Conservation (phyloP, 2,888 invertebrate species). For the Tenthredo scrophulariae region DNA sequence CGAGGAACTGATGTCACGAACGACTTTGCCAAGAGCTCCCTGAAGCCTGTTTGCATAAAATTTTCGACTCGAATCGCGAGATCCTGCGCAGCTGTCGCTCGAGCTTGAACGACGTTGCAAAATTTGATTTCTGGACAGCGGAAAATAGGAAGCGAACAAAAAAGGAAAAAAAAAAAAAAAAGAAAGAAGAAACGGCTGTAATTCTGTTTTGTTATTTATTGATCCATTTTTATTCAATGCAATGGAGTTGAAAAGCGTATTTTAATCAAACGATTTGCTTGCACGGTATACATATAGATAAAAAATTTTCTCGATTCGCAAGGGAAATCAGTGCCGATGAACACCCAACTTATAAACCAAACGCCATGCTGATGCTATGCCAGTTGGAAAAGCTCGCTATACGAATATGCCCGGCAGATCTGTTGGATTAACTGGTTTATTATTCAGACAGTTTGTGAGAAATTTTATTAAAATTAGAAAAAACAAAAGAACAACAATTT, state of each 20-base stretch:
- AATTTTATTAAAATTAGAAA: too few species aligned
- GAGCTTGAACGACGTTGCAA: not conserved
- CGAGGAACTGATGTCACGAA: conserved; percentile 19
- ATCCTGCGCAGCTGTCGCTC: not conserved
- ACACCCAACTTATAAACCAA: conserved; percentile 26
- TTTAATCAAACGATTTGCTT: conserved; percentile 29
- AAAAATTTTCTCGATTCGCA: conserved; percentile 2
- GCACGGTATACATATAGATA: not conserved
- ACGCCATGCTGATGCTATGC: not conserved
- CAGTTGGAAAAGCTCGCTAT: not conserved
- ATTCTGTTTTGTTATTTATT: not conserved
- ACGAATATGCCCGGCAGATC: not conserved
- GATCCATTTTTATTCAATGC: not conserved
- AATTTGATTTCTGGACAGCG: not conserved
- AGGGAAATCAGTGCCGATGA: conserved; percentile 44
- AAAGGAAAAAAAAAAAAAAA: not conserved
- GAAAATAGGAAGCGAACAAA: too few species aligned
- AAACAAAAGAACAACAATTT: too few species aligned
- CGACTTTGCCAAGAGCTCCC: conserved; percentile 8
- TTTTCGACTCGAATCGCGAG: conserved; percentile 21
- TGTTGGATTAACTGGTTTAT: conserved; percentile 40
- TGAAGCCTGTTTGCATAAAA: conserved; percentile 39
- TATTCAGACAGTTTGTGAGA: conserved; percentile 33
- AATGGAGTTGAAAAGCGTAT: conserved; percentile 16
- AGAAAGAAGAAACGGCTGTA: not conserved